Evolutionary conservation across 2,797 vertebrate genomes (phyloP), one percentile per base, ranked within the genome.

Genomic region (Kryptolebias ocellatus): DNA sequence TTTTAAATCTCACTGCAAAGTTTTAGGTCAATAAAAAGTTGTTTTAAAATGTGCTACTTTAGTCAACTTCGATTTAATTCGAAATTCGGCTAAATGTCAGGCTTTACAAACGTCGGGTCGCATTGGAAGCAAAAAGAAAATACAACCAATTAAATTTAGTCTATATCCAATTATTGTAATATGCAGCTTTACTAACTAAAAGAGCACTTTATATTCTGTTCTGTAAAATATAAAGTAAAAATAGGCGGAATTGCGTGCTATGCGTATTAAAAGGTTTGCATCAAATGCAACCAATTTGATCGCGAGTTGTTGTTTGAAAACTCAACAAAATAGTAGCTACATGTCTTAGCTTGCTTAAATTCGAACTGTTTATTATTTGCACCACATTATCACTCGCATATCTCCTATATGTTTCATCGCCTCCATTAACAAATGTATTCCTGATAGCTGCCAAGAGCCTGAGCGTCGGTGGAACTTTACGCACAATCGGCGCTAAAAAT

Each of bases 381-480:
- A 72, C 63, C 34, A 45, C 55, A 75, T 89, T 85, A 80, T 79
- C 84, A 75, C 85, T 59, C 65, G 58, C 49, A 10, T 51, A 4
- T 49, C 63, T 28, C 61, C 61, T 67, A 54, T 64, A 72, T 54
- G 53, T 39, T 78, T 80, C 74, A 65, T 80, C 85, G 52, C 80
- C 51, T 4, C 70, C 80, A 70, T 83, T 69, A 87, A 83, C 84
- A 86, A 81, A 85, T 71, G 28, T 49, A 60, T 69, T 77, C 28
- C 16, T 53, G 69, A 82, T 60, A 55, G 61, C 47, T 42, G 61
- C 46, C 11, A 37, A 60, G 66, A 62, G 67, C 58, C 53, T n/a
- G 28, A 52, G 67, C 46, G 17, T 72, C 55, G 52, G 83, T 78
- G 64, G 75, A 83, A 78, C 17, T 56, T 87, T 81, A 82, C 83